These are phyloP conservation scores for Eupithecia subumbrata DNA, from an alignment of 2,888 invertebrate genomes.

Conservation along the genomic window DNA sequence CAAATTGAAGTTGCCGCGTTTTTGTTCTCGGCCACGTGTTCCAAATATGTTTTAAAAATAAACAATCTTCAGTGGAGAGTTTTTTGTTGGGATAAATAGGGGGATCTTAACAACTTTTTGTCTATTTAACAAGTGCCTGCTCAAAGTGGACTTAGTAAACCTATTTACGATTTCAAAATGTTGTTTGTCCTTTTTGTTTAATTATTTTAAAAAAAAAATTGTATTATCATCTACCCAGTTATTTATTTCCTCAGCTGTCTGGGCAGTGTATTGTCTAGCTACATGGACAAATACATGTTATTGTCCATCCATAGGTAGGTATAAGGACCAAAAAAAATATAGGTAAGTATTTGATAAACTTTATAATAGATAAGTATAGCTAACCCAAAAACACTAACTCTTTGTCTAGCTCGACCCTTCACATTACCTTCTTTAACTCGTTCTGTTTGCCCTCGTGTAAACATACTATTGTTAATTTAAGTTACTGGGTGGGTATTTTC, in stretches of 20 bases:
- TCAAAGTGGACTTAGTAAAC: constrained; percentile 17
- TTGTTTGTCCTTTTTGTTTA: constrained; percentile 4
- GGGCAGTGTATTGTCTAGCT: not conserved
- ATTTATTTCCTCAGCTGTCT: too few relatives aligned
- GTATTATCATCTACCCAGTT: not conserved
- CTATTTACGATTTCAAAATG: not conserved
- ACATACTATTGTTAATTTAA: too few relatives aligned
- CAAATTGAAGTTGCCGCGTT: constrained; percentile 75
- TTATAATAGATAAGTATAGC: too few relatives aligned
- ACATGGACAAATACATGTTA: too few relatives aligned
- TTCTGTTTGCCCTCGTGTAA: not conserved
- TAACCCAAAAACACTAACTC: too few relatives aligned
- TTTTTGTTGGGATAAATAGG: constrained; percentile 45
- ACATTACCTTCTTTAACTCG: too few relatives aligned
- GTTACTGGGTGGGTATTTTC: too few relatives aligned
- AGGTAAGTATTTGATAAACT: too few relatives aligned
- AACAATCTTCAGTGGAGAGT: constrained; percentile 46
- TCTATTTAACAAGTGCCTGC: constrained; percentile 40
- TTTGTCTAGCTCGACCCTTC: too few relatives aligned
- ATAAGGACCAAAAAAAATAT: too few relatives aligned
- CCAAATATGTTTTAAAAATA: constrained; percentile 59
- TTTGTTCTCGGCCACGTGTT: constrained; percentile 76
- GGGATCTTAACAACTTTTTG: constrained; percentile 41
- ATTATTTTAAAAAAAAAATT: too few relatives aligned
- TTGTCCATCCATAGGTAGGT: too few relatives aligned